Base-by-base conservation (phyloP, 2,888 invertebrate genomes). In the Cephus spinipes region DNA sequence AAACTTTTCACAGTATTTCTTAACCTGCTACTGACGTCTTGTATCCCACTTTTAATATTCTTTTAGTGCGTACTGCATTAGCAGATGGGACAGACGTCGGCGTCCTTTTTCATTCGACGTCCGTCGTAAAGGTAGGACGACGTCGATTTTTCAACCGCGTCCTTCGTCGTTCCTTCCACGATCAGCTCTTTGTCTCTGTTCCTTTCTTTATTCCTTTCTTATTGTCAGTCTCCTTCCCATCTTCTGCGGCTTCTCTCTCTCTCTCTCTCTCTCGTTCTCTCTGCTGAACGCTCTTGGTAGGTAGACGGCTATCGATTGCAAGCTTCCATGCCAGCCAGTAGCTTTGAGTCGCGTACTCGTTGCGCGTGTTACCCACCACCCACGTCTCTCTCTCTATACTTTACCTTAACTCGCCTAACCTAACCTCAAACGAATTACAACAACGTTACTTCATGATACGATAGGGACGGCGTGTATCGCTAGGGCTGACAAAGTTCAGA, bases 231-330 rank as follows among this genome's bases (percentile, higher is more conserved):
- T 75, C 31, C 55, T 40, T n/a, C 31, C 23, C 78, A 35, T 55
- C 73, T 79, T 80, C 76, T 77, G 36, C 23, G 2, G 55, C 32
- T n/a, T n/a, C 81, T 68, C 9, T 36, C 55, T 73, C 73, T 71
- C 69, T 74, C 79, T 77, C 79, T 73, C 74, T 78, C 73, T 73
- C 76, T 77, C 71, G 76, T 36, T 33, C 77, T 76, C 83, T 83
- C 85, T 80, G 55, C 9, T 55, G 55, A 55, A 80, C 80, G 79
- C 86, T 82, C 85, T 83, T 79, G 85, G 80, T 81, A 74, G 79
- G 79, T 77, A 76, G 77, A 79, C 83, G 82, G 83, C 86, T 88
- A 88, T 88, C 87, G 88, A 88, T 88, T 88, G 86, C 87, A 80
- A 85, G 83, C 86, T 82, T 81, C 85, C 85, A 85, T 86, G 84